A percentile compares a stretch with the other conserved stretches of the same genome.
These are phyloP conservation scores for Euproctis similis DNA, from an alignment of 2,888 invertebrate species.

Conservation along the genomic window DNA sequence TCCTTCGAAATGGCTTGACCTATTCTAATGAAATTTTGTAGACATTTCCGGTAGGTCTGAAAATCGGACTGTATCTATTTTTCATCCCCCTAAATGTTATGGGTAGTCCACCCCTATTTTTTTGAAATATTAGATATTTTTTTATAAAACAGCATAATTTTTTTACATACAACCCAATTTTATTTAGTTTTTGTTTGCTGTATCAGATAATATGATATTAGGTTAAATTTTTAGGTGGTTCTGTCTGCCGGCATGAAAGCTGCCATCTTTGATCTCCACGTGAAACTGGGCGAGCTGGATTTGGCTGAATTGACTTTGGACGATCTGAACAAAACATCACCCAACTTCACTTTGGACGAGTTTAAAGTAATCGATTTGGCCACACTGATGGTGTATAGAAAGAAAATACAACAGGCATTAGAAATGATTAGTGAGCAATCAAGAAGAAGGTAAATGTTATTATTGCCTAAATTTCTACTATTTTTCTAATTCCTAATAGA, in stretches of 20 bases:
- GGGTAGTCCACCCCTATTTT: no score
- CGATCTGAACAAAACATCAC: constrained; percentile 66
- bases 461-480: no score
- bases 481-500: no score
- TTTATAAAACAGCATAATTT: no score
- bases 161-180: no score
- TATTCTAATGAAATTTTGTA: no score
- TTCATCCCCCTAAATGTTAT: no score
- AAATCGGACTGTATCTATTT: no score
- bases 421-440: constrained; percentile 69
- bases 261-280: constrained; percentile 76
- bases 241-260: constrained; percentile 81
- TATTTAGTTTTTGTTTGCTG: background rate
- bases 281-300: constrained; percentile 71
- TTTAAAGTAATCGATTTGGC: constrained; percentile 80
- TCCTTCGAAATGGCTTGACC: no score
- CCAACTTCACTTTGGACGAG: constrained; percentile 78
- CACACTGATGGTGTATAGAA: constrained; percentile 70
- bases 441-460: constrained; percentile 53
- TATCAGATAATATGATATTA: constrained; percentile 2
- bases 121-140: no score
- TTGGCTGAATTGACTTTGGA: constrained; percentile 69
- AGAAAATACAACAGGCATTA: constrained; percentile 55
- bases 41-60: no score
- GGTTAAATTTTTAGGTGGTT: constrained; percentile 49